Evolutionary conservation across 1,140 invertebrate species (phyloP), one percentile per base, ranked within the genome.

Genomic region (Teleopsis dalmanni): DNA sequence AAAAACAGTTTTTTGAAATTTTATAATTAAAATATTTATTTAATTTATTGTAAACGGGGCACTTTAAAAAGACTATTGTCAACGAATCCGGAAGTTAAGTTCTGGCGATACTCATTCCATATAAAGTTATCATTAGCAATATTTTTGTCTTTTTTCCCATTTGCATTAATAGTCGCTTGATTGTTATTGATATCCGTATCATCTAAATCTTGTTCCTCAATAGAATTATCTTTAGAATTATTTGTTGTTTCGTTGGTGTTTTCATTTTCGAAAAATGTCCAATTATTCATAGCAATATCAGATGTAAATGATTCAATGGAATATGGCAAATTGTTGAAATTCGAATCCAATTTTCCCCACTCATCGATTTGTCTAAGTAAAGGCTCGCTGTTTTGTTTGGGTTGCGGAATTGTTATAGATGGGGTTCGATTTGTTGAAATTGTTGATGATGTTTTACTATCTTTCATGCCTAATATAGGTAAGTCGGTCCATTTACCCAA

Each of bases 401-500:
- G 41, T 10, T 50, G 45, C 1, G 44, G 46, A 1, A 60, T 19
- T 2, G 35, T 44, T 9, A 50, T 44, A 0, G 47, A 33, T 7
- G 35, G 10, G 3, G 27, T 23, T 25, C 6, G n/a, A 11, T 19
- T 31, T 6, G 13, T 27, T 29, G 10, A 13, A 7, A 4, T 33
- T 40, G 11, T 37, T 19, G n/a, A 11, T 29, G 16, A 13, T 1
- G 8, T n/a, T 2, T 7, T 41, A 8, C 21, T 46, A 13, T 48
- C 19, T 34, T 65, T 60, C 3, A 52, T 53, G 2, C 60, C 62
- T 31, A 63, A 40, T 4, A 57, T 64, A 1, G 60, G 62, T 22
- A 65, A 45, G 35, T 70, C 65, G 0, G 62, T 65, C 63, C 67
- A 68, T 48, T 67, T 66, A 14, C 68, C 68, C 33, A 65, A 41